Evolutionary conservation across 2,113 vertebrate genomes (phyloP).

Genomic region (Muntiacus reevesi): DNA sequence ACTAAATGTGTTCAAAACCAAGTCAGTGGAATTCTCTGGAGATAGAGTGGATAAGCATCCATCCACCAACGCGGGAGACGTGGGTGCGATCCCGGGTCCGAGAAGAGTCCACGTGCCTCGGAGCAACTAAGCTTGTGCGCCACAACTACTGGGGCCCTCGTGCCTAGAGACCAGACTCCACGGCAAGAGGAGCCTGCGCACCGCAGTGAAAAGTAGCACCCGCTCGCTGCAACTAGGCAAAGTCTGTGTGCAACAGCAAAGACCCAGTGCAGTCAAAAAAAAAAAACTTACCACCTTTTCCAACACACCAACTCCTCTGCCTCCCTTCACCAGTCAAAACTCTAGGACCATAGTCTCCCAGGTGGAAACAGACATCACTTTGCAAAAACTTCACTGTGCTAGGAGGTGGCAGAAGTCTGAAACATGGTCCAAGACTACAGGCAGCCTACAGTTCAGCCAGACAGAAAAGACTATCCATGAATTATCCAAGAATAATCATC

Average conservation of each 20-base stretch:
- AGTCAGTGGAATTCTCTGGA: not conserved
- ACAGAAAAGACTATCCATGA: not conserved
- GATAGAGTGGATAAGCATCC: not conserved
- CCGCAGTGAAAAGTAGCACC: not conserved
- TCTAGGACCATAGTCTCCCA: not conserved
- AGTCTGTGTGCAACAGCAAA: not conserved
- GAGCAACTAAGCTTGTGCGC: not conserved
- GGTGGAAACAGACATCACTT: not conserved
- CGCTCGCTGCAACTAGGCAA: not conserved
- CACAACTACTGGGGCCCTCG: not conserved
- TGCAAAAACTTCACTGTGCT: not conserved
- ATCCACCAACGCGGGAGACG: rapidly evolving
- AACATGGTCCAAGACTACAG: not conserved
- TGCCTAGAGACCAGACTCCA: not conserved
- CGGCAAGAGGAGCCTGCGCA: not conserved
- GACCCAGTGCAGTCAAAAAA: not conserved
- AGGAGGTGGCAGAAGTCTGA: not conserved
- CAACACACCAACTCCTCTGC: not conserved
- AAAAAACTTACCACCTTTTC: not conserved
- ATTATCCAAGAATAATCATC: not conserved
- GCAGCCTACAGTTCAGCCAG: not conserved
- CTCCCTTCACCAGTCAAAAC: not conserved
- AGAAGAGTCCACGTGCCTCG: not conserved
- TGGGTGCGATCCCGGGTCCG: not conserved
- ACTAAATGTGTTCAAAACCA: not conserved